Conservation (phyloP, 2,888 invertebrate species). For the Brenthis hecate region DNA sequence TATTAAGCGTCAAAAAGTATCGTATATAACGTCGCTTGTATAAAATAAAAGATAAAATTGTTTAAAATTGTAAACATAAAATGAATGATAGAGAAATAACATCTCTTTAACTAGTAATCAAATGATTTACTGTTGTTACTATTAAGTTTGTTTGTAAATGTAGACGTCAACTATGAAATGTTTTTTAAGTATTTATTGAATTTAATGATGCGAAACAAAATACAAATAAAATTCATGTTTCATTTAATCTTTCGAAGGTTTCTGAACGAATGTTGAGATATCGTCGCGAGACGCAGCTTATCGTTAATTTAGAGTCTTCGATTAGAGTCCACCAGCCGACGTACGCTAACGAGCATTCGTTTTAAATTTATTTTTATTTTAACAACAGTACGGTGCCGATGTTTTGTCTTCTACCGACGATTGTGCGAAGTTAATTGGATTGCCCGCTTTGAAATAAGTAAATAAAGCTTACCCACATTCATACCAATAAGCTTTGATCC, state of each 20-base stretch:
- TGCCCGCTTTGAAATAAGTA: constrained; percentile 37
- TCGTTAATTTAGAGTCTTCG: constrained; percentile 79
- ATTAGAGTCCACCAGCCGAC: constrained; percentile 74
- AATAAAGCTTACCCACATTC: constrained; percentile 38
- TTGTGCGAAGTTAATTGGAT: constrained; percentile 75
- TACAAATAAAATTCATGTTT: constrained; percentile 69
- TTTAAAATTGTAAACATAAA: too few relatives aligned
- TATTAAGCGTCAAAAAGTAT: too few relatives aligned
- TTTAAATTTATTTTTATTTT: constrained; percentile 73
- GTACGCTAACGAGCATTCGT: constrained; percentile 78
- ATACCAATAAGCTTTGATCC: constrained; percentile 32
- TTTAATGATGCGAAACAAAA: constrained; percentile 56
- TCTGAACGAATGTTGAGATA: constrained; percentile 76
- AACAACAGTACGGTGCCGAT: constrained; percentile 70
- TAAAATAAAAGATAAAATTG: too few relatives aligned
- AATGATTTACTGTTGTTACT: not conserved
- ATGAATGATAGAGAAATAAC: too few relatives aligned
- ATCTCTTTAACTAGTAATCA: not conserved
- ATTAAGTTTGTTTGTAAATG: not conserved
- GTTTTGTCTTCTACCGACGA: constrained; percentile 73
- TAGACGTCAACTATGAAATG: not conserved
- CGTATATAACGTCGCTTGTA: too few relatives aligned
- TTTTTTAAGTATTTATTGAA: constrained; percentile 6
- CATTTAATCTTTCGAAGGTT: constrained; percentile 69
- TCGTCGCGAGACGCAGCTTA: constrained; percentile 72